phyloP scores from a whole-genome alignment of 2,888 invertebrate species.

The Sminthurides aquaticus region DNA sequence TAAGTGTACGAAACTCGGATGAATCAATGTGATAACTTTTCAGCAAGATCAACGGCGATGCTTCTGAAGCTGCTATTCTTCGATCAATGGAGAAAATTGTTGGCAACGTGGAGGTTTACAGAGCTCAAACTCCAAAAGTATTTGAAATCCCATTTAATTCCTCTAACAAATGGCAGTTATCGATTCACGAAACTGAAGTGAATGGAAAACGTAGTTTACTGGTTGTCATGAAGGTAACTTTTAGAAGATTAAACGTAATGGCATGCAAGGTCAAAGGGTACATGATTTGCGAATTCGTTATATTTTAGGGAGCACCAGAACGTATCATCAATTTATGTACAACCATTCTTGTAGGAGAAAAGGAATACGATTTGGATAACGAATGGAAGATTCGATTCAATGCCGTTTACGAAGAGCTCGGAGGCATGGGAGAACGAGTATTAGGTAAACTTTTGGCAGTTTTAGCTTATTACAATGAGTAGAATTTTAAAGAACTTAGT shows the following conservation, averaged over 20 bases:
- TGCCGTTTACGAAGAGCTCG: constrained; percentile 65
- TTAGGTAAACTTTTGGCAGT: constrained; percentile 50
- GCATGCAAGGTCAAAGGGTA: no score
- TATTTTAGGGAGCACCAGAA: constrained; percentile 61
- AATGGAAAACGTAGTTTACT: constrained; percentile 52
- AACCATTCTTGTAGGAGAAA: constrained; percentile 53
- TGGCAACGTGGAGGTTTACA: constrained; percentile 58
- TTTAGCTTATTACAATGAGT: no score
- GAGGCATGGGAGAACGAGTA: constrained; percentile 78
- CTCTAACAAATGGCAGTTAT: constrained; percentile 60
- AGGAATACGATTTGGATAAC: constrained; percentile 52
- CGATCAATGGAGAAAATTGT: constrained; percentile 58
- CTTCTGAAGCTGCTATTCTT: constrained; percentile 60
- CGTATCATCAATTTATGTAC: constrained; percentile 59
- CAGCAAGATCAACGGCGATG: constrained; percentile 59
- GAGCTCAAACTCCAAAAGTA: constrained; percentile 58
- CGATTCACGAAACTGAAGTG: constrained; percentile 56
- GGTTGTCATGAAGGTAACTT: constrained; percentile 59
- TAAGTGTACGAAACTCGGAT: no score
- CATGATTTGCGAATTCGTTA: no score
- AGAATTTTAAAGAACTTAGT: no score
- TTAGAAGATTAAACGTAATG: no score
- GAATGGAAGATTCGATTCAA: constrained; percentile 54
- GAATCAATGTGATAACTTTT: no score
- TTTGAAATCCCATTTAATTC: constrained; percentile 62